Evolutionary conservation across 2,797 vertebrate species (phyloP).

Genomic region (Semaprochilodus insignis): DNA sequence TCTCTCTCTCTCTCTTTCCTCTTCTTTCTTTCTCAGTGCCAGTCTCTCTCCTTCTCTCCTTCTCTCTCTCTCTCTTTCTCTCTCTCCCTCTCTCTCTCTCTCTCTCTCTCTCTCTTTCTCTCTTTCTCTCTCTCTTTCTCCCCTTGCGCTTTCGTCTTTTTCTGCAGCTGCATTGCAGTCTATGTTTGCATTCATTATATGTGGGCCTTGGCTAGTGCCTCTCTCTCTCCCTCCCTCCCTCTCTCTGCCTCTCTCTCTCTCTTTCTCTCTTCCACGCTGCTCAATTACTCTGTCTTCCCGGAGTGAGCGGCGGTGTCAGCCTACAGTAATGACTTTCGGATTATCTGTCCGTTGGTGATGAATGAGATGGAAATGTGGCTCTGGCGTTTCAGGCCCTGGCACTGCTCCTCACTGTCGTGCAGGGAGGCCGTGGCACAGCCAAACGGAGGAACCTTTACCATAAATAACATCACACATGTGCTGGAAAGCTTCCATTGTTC

Average conservation of each 20-base stretch:
- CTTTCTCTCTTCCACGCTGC: slow-evolving; percentile 82
- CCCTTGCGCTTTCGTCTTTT: neutral
- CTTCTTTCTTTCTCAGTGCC: neutral
- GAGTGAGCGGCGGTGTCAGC: slow-evolving; percentile 89
- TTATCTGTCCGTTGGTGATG: slow-evolving; percentile 99
- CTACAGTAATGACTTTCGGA: slow-evolving; percentile 99
- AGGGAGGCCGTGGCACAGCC: slow-evolving; percentile 45
- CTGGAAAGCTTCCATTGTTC: neutral
- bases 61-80: too few relatives aligned
- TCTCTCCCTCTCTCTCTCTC: too few relatives aligned
- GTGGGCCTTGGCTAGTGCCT: neutral
- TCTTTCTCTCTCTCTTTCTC: too few relatives aligned
- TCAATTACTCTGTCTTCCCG: slow-evolving; percentile 96
- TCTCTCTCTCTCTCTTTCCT: slow-evolving; percentile 49
- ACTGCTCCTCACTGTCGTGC: slow-evolving; percentile 80
- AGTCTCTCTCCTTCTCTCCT: too few relatives aligned
- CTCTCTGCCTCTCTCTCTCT: neutral
- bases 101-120: too few relatives aligned
- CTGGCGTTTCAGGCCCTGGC: slow-evolving; percentile 86
- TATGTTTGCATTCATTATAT: neutral
- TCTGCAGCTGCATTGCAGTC: too few relatives aligned
- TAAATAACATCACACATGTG: slow-evolving; percentile 40
- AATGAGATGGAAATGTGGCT: slow-evolving; percentile 99
- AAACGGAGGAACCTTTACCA: slow-evolving; percentile 35
- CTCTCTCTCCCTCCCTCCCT: neutral